phyloP scores from a whole-genome alignment of 2,113 vertebrate genomes.

The Myodes glareolus region DNA sequence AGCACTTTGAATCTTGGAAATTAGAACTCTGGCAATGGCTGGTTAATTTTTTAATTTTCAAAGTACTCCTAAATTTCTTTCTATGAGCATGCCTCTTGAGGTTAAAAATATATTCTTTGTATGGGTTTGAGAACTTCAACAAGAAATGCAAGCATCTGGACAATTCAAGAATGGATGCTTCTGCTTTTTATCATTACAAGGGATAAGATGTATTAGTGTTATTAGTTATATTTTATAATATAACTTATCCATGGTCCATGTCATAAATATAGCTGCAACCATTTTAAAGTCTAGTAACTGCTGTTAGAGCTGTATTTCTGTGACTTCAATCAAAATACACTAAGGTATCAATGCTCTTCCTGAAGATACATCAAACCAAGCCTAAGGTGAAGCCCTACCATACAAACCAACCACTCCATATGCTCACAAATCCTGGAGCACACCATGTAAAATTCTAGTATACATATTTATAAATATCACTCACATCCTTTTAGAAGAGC shows the following conservation, averaged over 20 bases:
- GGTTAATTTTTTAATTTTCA: not conserved
- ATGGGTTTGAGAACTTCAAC: not conserved
- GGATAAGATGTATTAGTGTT: not conserved
- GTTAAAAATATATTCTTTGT: not conserved
- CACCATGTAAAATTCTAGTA: not conserved
- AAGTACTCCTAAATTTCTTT: not conserved
- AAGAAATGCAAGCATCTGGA: not conserved
- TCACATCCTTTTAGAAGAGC: not conserved
- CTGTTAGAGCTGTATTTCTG: not conserved
- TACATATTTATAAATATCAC: constrained; percentile 18
- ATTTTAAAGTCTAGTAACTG: not conserved
- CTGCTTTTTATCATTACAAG: not conserved
- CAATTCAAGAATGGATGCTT: not conserved
- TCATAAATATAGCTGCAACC: not conserved
- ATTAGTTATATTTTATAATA: not conserved
- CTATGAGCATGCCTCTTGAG: not conserved
- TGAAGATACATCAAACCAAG: not conserved
- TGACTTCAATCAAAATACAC: not conserved
- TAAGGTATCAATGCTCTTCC: not conserved
- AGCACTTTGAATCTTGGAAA: not conserved
- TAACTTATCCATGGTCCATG: not conserved
- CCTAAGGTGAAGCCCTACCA: not conserved
- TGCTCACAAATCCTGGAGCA: constrained; percentile 4
- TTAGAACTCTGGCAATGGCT: not conserved
- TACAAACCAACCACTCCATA: not conserved